Evolutionary conservation across 2,113 vertebrate species (phyloP).

Genomic region (Marcusenius ussheri): DNA sequence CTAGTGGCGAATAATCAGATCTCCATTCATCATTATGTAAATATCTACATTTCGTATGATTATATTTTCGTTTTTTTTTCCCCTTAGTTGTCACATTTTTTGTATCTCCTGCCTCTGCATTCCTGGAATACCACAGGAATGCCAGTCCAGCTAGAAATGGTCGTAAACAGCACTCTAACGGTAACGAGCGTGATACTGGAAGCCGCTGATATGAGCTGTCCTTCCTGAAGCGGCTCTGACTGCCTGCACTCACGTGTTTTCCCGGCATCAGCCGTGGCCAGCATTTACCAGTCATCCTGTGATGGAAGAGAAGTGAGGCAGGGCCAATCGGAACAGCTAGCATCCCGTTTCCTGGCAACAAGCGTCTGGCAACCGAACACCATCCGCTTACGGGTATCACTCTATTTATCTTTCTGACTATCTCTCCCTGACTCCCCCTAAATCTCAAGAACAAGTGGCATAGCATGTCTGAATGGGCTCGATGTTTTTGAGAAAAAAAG

Average conservation of each 20-base stretch:
- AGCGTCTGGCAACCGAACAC: constrained; percentile 29
- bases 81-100: not conserved
- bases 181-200: not conserved
- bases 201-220: constrained; percentile 25
- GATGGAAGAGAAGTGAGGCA: constrained; percentile 26
- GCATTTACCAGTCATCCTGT: constrained; percentile 24
- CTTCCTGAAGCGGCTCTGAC: constrained; percentile 19
- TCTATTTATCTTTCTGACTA: constrained; percentile 27
- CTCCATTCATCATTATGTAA: too few species aligned
- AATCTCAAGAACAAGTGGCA: not conserved
- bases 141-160: not conserved
- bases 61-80: not conserved
- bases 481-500: not conserved
- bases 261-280: constrained; percentile 40
- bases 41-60: not conserved
- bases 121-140: constrained; percentile 2
- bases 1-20: not conserved
- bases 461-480: not conserved
- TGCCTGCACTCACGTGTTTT: constrained; percentile 41
- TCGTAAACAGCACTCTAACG: not conserved
- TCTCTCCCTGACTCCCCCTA: constrained; percentile 11
- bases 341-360: constrained; percentile 39
- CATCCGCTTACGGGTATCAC: constrained; percentile 42
- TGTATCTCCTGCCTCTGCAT: not conserved
- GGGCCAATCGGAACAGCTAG: not conserved